Base-by-base conservation (phyloP, 2,888 invertebrate species). In the Cantharis nigra region DNA sequence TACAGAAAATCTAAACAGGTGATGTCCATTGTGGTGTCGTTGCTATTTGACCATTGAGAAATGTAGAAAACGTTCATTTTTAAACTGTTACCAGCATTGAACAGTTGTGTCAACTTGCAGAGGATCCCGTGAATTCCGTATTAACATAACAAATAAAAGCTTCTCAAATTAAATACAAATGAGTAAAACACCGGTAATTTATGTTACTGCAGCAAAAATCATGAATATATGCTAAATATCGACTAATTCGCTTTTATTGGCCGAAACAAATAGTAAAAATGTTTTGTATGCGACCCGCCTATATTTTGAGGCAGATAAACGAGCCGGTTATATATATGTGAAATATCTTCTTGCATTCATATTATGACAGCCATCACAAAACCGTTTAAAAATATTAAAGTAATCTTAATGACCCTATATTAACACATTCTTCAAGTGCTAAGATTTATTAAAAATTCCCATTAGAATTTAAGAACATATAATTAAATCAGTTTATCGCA, bases 21-120 rank as follows among this genome's bases (percentile, higher is more conserved):
- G 79, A 77, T 79, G 79, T 80, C 80, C 81, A 81, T 77, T 80
- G 79, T 80, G 78, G 78, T 81, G 80, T 81, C 79, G 79, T 76
- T 75, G 78, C 79, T 77, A 69, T 72, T 72, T 72, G 78, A 78
- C 75, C 78, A 78, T 74, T 69, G 75, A 78, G 78, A 78, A 70
- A 78, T 75, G 75, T 75, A 72, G 72, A 78, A 78, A 78, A 71
- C 72, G 13, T 33, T 30, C 33, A 16, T 30, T 69, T 74, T 18
- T 67, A 16, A 67, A 62, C 30, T 73, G 23, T 49, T 49, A 67
- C 11, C 13, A 64, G 18, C 64, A 67, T 67, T 67, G 65, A 67
- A 67, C 65, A 67, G 65, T 67, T 67, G 65, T 23, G 65, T 67
- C 65, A 67, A 67, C 26, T 67, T 26, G 65, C n/a, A n/a, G 18